phyloP scores from a whole-genome alignment of 1,140 invertebrate genomes.

The Heliconius nattereri region DNA sequence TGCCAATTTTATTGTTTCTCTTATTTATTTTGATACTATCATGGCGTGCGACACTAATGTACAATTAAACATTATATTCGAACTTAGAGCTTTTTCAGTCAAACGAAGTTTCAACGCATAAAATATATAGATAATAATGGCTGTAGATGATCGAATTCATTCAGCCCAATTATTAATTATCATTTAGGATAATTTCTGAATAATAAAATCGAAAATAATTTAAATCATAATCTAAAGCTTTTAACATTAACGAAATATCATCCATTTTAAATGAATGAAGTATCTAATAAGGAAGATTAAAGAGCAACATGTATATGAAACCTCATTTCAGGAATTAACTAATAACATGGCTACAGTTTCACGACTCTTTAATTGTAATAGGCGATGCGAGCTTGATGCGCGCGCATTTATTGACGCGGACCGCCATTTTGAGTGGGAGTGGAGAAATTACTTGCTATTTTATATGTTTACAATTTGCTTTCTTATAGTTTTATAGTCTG shows the following conservation, averaged over 20 bases:
- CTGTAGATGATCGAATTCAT: too few species aligned
- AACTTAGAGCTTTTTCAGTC: too few species aligned
- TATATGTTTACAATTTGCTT: conserved; percentile 22
- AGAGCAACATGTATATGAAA: conserved; percentile 15
- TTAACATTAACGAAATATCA: not conserved
- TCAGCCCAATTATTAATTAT: too few species aligned
- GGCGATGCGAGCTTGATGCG: conserved; percentile 38
- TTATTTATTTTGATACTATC: too few species aligned
- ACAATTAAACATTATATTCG: too few species aligned
- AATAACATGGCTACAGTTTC: conserved; percentile 26
- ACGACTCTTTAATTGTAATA: conserved; percentile 29
- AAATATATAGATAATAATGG: too few species aligned
- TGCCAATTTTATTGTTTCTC: too few species aligned
- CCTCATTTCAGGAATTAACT: conserved; percentile 20
- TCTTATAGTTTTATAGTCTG: not conserved
- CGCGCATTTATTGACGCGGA: conserved; percentile 40
- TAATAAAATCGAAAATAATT: too few species aligned
- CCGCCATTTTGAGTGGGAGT: conserved; percentile 39
- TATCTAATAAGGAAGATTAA: conserved; percentile 13
- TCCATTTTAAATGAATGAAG: conserved; percentile 5
- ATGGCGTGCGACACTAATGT: too few species aligned
- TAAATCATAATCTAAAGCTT: not conserved
- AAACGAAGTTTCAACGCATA: too few species aligned
- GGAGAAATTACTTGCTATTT: conserved; percentile 35
- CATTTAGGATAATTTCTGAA: too few species aligned